Conservation (phyloP, 2,888 invertebrate species). For the Tipula lateralis region DNA sequence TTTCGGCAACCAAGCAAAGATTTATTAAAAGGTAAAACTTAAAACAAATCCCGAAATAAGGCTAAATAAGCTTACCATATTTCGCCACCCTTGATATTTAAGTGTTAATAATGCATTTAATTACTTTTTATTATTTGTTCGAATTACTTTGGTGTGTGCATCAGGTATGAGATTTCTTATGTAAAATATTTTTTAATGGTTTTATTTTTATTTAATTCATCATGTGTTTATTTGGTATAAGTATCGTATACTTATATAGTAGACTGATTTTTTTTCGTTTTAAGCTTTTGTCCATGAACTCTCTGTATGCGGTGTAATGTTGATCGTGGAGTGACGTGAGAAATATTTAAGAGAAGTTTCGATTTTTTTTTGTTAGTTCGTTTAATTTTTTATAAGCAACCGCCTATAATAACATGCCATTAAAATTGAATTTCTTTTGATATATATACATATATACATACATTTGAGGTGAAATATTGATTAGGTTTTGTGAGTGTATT, state of each 20-base stretch:
- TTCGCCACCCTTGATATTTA: constrained; percentile 24
- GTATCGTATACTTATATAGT: background rate
- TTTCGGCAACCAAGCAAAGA: background rate
- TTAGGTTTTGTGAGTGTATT: background rate
- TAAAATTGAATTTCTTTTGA: background rate
- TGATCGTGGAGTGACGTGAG: constrained; percentile 1
- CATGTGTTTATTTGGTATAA: background rate
- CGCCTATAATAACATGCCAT: background rate
- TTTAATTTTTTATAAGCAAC: background rate
- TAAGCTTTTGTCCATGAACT: background rate
- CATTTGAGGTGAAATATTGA: too few species aligned
- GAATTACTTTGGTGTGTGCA: constrained; percentile 24
- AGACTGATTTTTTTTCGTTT: background rate
- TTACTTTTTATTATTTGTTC: constrained; percentile 16
- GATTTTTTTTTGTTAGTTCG: background rate
- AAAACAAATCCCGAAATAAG: background rate
- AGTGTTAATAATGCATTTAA: background rate
- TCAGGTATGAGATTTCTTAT: constrained; percentile 11
- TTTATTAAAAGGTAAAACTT: too few species aligned
- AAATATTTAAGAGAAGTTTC: background rate
- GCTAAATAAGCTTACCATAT: background rate
- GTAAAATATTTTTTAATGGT: background rate
- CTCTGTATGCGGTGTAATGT: background rate
- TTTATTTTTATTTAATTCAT: constrained; percentile 4
- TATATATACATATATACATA: background rate